phyloP scores from a whole-genome alignment of 2,888 invertebrate genomes.

The Abrostola tripartita region DNA sequence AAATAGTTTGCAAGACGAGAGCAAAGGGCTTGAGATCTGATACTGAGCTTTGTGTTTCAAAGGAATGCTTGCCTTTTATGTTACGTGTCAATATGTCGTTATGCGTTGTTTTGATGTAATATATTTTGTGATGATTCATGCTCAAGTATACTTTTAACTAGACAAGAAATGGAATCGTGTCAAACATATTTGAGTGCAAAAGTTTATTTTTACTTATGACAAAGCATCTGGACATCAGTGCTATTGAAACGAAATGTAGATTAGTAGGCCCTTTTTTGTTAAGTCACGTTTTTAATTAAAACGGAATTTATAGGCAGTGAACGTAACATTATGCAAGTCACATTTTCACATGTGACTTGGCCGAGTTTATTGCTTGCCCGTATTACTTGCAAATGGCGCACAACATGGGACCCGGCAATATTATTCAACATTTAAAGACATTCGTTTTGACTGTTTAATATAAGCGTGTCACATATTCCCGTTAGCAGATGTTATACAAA shows the following conservation, averaged over 20 bases:
- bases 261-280: conserved; percentile 58
- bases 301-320: conserved; percentile 69
- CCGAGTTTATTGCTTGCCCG: conserved; percentile 64
- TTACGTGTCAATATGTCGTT: conserved; percentile 68
- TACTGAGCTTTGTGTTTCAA: conserved; percentile 60
- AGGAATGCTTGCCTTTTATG: conserved; percentile 64
- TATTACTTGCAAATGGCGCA: conserved; percentile 65
- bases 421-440: conserved; percentile 40
- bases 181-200: conserved; percentile 20
- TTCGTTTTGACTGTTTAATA: conserved; percentile 44
- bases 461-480: conserved; percentile 37
- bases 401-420: conserved; percentile 54
- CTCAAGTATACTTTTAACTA: conserved; percentile 35
- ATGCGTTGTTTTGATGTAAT: conserved; percentile 60
- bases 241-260: conserved; percentile 48
- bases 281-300: conserved; percentile 81
- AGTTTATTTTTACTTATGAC: conserved; percentile 13
- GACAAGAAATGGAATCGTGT: conserved; percentile 31
- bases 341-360: conserved; percentile 69
- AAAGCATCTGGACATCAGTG: conserved; percentile 38
- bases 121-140: conserved; percentile 48
- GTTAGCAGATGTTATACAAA: conserved; percentile 52
- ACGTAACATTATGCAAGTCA: conserved; percentile 71
- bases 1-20: conserved; percentile 73
- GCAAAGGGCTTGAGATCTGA: conserved; percentile 59